Base-by-base conservation (phyloP, 2,888 invertebrate genomes). In the Coelopa pilipes region DNA sequence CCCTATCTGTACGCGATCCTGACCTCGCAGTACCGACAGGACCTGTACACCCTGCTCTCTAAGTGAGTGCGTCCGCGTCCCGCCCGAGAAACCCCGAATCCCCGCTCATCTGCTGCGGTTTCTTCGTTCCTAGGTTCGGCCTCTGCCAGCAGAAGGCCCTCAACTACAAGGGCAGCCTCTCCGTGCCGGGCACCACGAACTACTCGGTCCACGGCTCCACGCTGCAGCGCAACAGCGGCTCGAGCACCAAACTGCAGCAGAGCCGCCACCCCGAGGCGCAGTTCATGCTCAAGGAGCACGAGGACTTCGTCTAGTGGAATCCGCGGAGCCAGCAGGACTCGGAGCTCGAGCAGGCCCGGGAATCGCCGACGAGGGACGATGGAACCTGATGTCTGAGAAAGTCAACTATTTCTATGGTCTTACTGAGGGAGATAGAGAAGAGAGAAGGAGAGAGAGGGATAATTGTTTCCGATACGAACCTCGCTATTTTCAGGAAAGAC, bases 1-100 rank as follows among this genome's bases (percentile, higher is more conserved):
- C 97, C 97, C 0, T 96, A 96, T 89, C 88, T 97, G 3, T 97
- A 97, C 87, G 96, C 96, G 19, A 94, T 97, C 79, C 89, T 96
- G 83, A 97, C 96, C 10, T 92, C 95, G 76, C 96, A 96, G 86
- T 96, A 95, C 84, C 90, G 95, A 59, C 90, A 92, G 79, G 96
- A 96, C 85, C 89, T 94, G 24, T 89, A 92, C 70, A 89, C 90
- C 13, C 85, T 94, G 57, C 87, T 94, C 67, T 90, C 92, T 2
- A 91, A 92, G 89, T 94, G 88, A 77, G 81, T 78, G 19, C 1
- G 9, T 12, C 15, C 24, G 1, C 13, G 1, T 15, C 5, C 17
- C 45, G 1, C 13, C 11, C 66, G 21, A 59, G 65, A 15, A 12
- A 68, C 49, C 46, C n/a, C n/a, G n/a, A n/a, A n/a, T 47, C 13